Percentiles rank a stretch among this genome's conserved stretches.
phyloP scores from a whole-genome alignment of 2,888 invertebrate genomes.

The Mellilla xanthometata region DNA sequence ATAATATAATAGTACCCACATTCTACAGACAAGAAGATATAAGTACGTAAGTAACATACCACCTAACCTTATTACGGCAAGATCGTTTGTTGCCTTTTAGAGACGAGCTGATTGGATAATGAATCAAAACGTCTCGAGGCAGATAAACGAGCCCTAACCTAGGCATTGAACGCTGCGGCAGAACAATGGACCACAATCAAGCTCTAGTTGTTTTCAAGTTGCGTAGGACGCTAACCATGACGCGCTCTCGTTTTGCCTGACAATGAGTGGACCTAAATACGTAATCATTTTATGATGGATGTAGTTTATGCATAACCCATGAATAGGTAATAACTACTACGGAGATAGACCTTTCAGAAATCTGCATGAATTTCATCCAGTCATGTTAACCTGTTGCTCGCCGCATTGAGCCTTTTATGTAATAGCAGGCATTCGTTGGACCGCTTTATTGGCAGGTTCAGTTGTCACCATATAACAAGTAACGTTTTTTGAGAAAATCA shows the following conservation, averaged over 20 bases:
- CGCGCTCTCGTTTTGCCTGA: background rate
- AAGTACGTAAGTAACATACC: too few species aligned
- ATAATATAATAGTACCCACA: too few species aligned
- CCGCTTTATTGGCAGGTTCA: too few species aligned
- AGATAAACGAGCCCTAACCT: conserved; percentile 13
- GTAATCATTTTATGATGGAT: background rate
- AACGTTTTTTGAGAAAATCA: too few species aligned
- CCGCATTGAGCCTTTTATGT: conserved; percentile 13
- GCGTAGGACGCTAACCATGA: conserved; percentile 21
- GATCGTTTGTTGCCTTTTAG: background rate
- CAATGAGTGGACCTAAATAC: background rate
- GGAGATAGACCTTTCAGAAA: background rate
- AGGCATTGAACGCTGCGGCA: conserved; percentile 20
- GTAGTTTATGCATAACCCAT: background rate
- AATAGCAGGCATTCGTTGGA: conserved; percentile 5
- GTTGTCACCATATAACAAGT: too few species aligned
- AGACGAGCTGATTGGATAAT: conserved; percentile 4
- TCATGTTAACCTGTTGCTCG: conserved; percentile 51
- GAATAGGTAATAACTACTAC: background rate
- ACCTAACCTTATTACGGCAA: too few species aligned
- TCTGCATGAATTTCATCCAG: conserved; percentile 31
- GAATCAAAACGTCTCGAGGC: conserved; percentile 11
- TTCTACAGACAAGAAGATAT: too few species aligned
- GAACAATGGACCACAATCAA: conserved; percentile 26
- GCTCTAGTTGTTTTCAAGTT: conserved; percentile 27